phyloP scores from a whole-genome alignment of 2,888 invertebrate genomes.

The Thereva nobilitata region DNA sequence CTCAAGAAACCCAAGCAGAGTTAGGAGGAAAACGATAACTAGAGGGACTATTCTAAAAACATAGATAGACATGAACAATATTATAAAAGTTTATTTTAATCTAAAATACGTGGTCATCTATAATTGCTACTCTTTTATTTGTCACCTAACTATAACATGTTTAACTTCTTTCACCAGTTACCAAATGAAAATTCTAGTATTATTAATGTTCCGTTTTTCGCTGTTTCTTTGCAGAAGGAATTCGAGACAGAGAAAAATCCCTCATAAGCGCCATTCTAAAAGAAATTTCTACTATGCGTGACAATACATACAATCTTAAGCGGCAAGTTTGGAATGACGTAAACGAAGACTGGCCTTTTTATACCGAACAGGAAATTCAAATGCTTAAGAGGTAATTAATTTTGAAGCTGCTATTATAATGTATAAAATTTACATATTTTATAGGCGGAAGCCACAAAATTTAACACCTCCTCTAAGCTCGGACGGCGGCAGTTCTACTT shows the following conservation, averaged over 20 bases:
- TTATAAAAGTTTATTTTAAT: no score
- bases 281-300: constrained; percentile 79
- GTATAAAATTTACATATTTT: constrained; percentile 43
- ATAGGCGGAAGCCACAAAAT: constrained; percentile 86
- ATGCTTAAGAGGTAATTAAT: constrained; percentile 75
- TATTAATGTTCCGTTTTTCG: constrained; percentile 8
- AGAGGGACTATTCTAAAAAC: no score
- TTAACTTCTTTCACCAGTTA: no score
- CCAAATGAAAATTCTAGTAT: neutral
- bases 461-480: constrained; percentile 86
- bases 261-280: constrained; percentile 77
- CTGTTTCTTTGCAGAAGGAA: constrained; percentile 69
- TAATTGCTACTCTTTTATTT: no score
- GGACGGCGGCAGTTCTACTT: constrained; percentile 75
- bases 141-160: no score
- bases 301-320: constrained; percentile 87
- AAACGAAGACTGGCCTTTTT: constrained; percentile 92
- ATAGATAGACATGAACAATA: no score
- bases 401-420: neutral
- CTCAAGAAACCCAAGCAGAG: no score
- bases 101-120: no score
- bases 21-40: no score
- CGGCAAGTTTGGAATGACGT: constrained; percentile 91
- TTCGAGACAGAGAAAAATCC: constrained; percentile 80
- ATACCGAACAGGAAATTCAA: constrained; percentile 85